Evolutionary conservation across 2,113 vertebrate species (phyloP), one percentile per base, ranked within the genome.

Genomic region (Ceyx melanurus): DNA sequence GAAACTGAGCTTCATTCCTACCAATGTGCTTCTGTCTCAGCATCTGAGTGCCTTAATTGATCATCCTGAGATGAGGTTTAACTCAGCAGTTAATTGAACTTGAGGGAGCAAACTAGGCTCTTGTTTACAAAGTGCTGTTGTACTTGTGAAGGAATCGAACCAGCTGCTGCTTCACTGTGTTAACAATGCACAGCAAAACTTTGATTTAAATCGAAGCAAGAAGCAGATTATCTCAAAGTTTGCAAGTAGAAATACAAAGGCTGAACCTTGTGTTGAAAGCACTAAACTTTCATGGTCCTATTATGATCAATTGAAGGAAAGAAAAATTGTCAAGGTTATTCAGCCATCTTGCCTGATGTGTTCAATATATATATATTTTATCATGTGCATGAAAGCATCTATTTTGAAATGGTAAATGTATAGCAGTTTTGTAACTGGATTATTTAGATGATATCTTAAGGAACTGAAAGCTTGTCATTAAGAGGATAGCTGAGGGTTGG

Each of bases 11-110:
- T 61, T 79, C 64, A 65, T 79, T 87, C 54, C 29, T 82, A 45
- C 29, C 46, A 6, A 5, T 79, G 46, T 37, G 67, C 23, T 82
- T 76, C 14, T 68, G 21, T 61, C 71, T 90, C 77, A 86, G 40
- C 33, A 71, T 92, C n/a, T 26, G 64, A 75, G 35, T 89, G 82
- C 45, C 72, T 93, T 91, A 87, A 85, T 42, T 92, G 87, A 78
- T 88, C 26, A 50, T 75, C 87, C 68, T 90, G 74, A 65, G 76
- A 61, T 29, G 62, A 92, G 45, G 58, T 79, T 91, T 82, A 93
- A 68, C 70, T 84, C 13, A 5, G 70, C 66, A 87, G 74, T 84
- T 87, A 86, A 81, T 48, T 88, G 92, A 95, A 58, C 77, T 70
- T 89, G 65, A 82, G 77, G 70, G 62, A 84, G 42, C 20, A 74